These are phyloP conservation scores for Dryomyza anilis DNA, from an alignment of 2,888 invertebrate genomes.

Conservation along the genomic window DNA sequence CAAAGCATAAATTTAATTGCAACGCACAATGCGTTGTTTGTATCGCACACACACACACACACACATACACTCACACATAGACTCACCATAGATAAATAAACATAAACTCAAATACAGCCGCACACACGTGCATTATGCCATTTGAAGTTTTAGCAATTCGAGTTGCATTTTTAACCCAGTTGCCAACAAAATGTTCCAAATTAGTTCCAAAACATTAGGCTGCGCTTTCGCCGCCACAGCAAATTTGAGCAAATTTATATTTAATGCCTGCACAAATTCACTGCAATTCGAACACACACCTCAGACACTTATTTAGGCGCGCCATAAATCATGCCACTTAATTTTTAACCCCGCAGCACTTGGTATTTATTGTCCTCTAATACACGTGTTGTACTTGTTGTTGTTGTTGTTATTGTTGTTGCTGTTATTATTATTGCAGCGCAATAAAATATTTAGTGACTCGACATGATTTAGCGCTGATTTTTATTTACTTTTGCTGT, in stretches of 20 bases:
- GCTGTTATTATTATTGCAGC: neutral
- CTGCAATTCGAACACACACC: no score
- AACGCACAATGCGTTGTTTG: constrained; percentile 33
- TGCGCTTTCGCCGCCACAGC: neutral
- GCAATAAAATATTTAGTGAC: neutral
- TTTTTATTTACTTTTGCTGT: neutral
- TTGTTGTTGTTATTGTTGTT: neutral
- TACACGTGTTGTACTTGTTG: neutral
- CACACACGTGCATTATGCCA: neutral
- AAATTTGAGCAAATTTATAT: neutral
- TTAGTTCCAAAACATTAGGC: neutral
- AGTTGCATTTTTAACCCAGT: neutral
- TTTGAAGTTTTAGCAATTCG: neutral
- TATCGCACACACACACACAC: neutral
- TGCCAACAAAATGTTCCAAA: neutral
- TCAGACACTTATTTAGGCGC: neutral
- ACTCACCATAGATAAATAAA: neutral
- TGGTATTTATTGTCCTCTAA: constrained; percentile 7
- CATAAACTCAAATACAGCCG: neutral
- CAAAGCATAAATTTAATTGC: constrained; percentile 40
- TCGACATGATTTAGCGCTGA: neutral
- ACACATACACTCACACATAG: neutral
- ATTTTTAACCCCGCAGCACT: constrained; percentile 19
- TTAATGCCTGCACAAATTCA: no score
- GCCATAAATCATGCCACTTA: constrained; percentile 21